phyloP scores from a whole-genome alignment of 2,797 vertebrate species.

The Numenius phaeopus region DNA sequence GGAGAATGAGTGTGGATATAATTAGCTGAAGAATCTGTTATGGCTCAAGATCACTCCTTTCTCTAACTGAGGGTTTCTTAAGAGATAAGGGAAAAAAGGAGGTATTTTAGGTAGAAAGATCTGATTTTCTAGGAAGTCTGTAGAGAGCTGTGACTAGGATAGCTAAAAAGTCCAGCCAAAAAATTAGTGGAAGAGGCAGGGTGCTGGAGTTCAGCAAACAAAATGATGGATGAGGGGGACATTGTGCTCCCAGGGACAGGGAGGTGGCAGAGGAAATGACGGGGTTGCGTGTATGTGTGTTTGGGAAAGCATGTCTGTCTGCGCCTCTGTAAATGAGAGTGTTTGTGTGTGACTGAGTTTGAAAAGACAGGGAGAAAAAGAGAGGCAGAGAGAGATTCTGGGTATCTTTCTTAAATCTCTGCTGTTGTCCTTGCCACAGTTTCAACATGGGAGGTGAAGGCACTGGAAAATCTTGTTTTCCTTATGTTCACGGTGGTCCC shows the following conservation, averaged over 20 bases:
- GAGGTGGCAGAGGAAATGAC: background rate
- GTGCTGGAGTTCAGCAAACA: background rate
- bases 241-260: background rate
- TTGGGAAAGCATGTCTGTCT: background rate
- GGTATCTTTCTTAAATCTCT: background rate
- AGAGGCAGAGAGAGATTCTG: background rate
- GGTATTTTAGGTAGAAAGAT: background rate
- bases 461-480: background rate
- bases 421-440: background rate
- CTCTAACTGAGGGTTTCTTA: background rate
- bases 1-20: background rate
- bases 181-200: background rate
- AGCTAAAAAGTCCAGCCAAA: background rate
- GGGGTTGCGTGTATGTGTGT: background rate
- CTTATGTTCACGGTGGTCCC: background rate
- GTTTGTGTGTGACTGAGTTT: background rate
- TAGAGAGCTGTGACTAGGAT: background rate
- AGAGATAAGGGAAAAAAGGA: background rate
- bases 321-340: background rate
- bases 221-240: background rate
- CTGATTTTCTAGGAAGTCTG: background rate
- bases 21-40: background rate
- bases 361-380: background rate
- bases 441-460: background rate
- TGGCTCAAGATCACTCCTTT: background rate